Evolutionary conservation across 2,113 vertebrate genomes (phyloP), one percentile per base, ranked within the genome.

Genomic region (Salvator merianae): DNA sequence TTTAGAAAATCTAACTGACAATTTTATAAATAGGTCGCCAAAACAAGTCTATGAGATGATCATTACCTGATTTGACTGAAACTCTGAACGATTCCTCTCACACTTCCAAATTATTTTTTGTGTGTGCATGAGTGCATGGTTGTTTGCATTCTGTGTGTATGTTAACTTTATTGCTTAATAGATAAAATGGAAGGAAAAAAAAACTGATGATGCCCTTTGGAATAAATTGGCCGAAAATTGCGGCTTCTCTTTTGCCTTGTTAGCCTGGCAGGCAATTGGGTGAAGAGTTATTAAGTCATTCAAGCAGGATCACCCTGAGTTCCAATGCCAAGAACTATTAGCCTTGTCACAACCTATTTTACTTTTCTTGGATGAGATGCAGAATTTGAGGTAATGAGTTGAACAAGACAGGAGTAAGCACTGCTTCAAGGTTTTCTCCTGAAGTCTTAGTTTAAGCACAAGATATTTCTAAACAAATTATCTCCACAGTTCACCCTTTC

Each of bases 11-110:
- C 40, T 22, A 89, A 85, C 87, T 12, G 18, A 14, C 40, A 92
- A 84, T 90, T 85, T n/a, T 90, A 84, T 88, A 90, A 90, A 81
- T 38, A 24, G 81, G 16, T 50, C 53, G 73, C 77, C 84, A 78
- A 87, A 86, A 90, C 81, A 88, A 66, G 87, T 87, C 85, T 91
- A 87, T 85, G 66, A 91, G 40, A 77, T 73, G 26, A 1, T 4
- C 87, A 81, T 90, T 86, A 93, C 75, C n/a, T 84, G 32, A 85
- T 90, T 84, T 90, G 68, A 32, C 76, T 90, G 82, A 89, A 87
- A 76, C 30, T 86, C 63, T 50, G 75, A 68, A 75, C 3, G 8
- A 88, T 84, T 91, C 80, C 5, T 59, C 55, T 20, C 16, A 59
- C 20, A 20, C 16, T 59, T 59, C 20, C 14, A 59, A 59, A 59